Percentiles rank a stretch among this genome's conserved stretches.
phyloP scores from a whole-genome alignment of 2,888 invertebrate genomes.

The Epirrhoe alternata region DNA sequence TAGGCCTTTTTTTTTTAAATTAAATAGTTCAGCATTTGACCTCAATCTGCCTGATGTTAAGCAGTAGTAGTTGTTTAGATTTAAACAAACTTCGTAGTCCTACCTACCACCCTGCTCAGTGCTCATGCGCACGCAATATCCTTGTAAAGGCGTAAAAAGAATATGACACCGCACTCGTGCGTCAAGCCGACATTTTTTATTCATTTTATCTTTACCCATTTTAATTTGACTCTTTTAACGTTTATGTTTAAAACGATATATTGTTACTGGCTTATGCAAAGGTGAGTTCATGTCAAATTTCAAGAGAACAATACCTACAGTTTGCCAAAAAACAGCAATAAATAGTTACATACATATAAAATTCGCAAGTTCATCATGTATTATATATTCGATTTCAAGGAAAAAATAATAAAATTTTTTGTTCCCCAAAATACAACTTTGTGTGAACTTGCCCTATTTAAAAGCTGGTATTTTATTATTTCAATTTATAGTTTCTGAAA shows the following conservation, averaged over 20 bases:
- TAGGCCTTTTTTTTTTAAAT: no score
- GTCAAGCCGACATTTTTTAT: conserved; percentile 55
- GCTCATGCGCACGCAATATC: conserved; percentile 46
- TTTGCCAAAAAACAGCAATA: neutral
- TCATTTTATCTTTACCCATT: conserved; percentile 52
- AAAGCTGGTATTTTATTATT: conserved; percentile 43
- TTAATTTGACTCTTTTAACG: conserved; percentile 47
- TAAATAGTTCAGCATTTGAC: no score
- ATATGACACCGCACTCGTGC: conserved; percentile 57
- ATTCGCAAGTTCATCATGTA: neutral
- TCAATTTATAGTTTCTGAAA: conserved; percentile 42
- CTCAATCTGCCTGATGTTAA: no score
- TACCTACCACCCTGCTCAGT: conserved; percentile 18
- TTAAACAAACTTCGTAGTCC: neutral
- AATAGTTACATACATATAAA: neutral
- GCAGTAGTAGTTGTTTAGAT: neutral
- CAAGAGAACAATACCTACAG: neutral
- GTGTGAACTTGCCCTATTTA: conserved; percentile 42
- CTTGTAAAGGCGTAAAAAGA: conserved; percentile 53
- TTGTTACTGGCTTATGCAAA: conserved; percentile 13
- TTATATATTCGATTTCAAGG: neutral
- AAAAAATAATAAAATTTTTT: neutral
- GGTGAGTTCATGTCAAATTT: conserved; percentile 5
- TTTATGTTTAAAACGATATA: conserved; percentile 53
- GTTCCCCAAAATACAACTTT: neutral